Base-by-base conservation (phyloP, 2,888 invertebrate species). In the Linnaemya tessellans region DNA sequence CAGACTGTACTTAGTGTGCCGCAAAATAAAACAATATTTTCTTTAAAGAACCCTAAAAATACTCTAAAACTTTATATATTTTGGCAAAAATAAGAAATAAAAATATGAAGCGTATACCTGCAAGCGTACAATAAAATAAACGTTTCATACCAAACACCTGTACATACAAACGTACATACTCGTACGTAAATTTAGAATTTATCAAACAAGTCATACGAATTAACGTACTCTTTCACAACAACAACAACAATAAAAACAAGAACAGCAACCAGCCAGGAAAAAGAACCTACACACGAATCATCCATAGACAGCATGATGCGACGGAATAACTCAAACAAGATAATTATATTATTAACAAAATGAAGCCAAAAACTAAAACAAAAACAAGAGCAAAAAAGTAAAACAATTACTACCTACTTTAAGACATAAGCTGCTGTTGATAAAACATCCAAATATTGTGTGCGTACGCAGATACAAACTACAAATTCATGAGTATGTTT, bases 401-500 rank as follows among this genome's bases (percentile, higher is more conserved):
- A 75, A 81, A 82, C 81, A 82, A 82, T 82, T 82, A 82, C 75
- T 77, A 77, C 81, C 81, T 81, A 75, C 81, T 75, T 68, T 71
- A 58, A 78, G 65, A 65, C 65, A 71, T 78, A 82, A 77, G 82
- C 82, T 82, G 77, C 58, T 77, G 65, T 82, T 77, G 71, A 77
- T 82, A 54, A 65, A 83, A 78, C 56, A 78, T 58, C 56, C 77
- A 64, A 70, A 70, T 71, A 64, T n/a, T 65, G 18, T 56, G 35
- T 73, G n/a, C n/a, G 20, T 35, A 25, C 11, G 41, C 25, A 75
- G 54, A 73, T 67, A 67, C 35, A 10, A 25, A 30, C 49, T 35
- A 51, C 18, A 20, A 43, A n/a, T 67, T 20, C 38, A 30, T 41
- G 15, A 20, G 20, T 70, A 51, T 5, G 13, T 43, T 58, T 7